phyloP scores from a whole-genome alignment of 1,140 invertebrate genomes.

The Ganaspis sp. region DNA sequence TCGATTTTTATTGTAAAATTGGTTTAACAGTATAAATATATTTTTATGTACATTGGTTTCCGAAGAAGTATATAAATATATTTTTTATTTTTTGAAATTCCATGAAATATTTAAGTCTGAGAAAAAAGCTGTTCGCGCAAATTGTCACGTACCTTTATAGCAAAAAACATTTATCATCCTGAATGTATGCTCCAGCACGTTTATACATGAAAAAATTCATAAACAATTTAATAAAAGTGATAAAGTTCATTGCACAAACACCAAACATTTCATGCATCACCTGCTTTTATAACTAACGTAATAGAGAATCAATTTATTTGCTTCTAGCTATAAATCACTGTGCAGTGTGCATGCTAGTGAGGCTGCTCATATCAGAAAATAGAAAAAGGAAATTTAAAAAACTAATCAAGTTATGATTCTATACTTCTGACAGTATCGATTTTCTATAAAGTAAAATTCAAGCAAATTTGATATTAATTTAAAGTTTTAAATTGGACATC shows the following conservation, averaged over 20 bases:
- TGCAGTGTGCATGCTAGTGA: neutral
- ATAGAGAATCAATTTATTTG: neutral
- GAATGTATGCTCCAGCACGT: neutral
- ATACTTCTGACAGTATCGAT: neutral
- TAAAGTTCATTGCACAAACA: neutral
- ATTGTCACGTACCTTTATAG: neutral
- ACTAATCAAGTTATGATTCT: neutral
- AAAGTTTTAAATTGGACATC: too few relatives aligned
- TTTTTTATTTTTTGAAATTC: neutral
- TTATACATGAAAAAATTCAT: neutral
- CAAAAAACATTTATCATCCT: neutral
- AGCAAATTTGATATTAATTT: too few relatives aligned
- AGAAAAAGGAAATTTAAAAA: constrained; percentile 17
- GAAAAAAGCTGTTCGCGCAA: neutral
- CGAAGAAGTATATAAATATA: neutral
- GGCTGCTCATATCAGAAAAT: neutral
- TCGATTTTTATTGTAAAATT: too few relatives aligned
- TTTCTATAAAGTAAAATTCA: neutral
- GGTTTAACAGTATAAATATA: too few relatives aligned
- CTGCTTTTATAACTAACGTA: neutral
- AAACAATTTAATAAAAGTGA: neutral
- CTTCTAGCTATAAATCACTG: neutral
- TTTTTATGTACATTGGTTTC: neutral
- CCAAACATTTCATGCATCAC: neutral
- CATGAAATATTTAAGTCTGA: neutral